Evolutionary conservation across 2,113 vertebrate species (phyloP), one percentile per base, ranked within the genome.

Genomic region (Puntigrus tetrazona): DNA sequence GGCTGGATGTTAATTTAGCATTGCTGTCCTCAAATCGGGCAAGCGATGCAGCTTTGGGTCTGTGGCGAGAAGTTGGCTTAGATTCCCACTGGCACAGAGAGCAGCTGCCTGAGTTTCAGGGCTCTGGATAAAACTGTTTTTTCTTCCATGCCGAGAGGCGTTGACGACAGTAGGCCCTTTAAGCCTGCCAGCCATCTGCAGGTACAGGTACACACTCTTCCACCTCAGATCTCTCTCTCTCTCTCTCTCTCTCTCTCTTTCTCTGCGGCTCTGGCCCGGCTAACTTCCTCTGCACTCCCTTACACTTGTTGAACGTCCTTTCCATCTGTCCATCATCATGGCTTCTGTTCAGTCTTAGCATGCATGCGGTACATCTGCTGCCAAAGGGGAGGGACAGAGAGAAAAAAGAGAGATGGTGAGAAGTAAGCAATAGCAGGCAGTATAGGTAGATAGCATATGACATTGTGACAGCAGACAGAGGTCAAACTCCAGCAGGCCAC

Each of bases 141-240:
- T 83, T 91, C 84, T 88, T 91, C 85, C 88, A 78, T 84, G 88
- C 84, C 81, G 86, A 20, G 89, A 87, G 87, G 87, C 61, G 47
- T 87, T n/a, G 89, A 86, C 90, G 92, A 92, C 92, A 91, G 90
- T 86, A 79, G 85, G 88, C 83, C 91, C 89, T 81, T 79, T 75
- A 78, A 92, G 87, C 91, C 90, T 88, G 86, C 85, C 86, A 89
- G 87, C 93, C 92, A 94, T 93, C 92, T 94, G 93, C 38, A 80
- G 78, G 59, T 91, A 90, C 91, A 94, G 92, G 92, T 94, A 92
- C 86, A 83, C 85, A 87, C 52, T 74, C 38, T 31, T 67, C 50
- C 74, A 31, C 18, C 36, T 79, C n/a, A 67, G 7, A 50, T 50
- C 20, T n/a, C 20, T 55, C 52, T 22, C 52, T 55, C 20, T 55